Evolutionary conservation across 2,888 invertebrate species (phyloP), one percentile per base, ranked within the genome.

Genomic region (Himalopsyche japonica): DNA sequence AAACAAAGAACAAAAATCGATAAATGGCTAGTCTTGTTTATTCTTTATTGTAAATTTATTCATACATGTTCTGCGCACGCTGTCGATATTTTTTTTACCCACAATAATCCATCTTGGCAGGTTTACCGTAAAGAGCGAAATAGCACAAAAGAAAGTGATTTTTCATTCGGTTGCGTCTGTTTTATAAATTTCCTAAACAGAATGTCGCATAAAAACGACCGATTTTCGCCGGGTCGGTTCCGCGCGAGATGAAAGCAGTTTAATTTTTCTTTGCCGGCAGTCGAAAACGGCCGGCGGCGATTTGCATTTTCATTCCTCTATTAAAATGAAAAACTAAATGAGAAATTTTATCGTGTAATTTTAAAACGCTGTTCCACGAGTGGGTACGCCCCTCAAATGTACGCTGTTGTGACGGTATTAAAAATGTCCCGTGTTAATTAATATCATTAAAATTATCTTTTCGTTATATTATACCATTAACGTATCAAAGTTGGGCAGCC

Each of bases 301-400:
- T 83, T 85, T 85, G 82, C 82, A 83, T 79, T 85, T 85, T 85
- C 82, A 84, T 85, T 84, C 82, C 82, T 79, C 57, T 82, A 82
- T 84, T 84, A 83, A 81, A 85, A 83, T 76, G 82, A 83, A 84
- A 85, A 84, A 77, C 77, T 76, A 82, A 81, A 85, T 81, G 83
- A 83, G 85, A 85, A 83, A 81, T 83, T 83, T 83, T 85, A 83
- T 85, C 81, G 83, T 70, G 79, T 70, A 84, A 76, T 80, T 80
- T 27, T 43, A 12, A 49, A 32, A 78, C 18, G 32, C 34, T 24
- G 27, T 27, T 37, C 78, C 57, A 49, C 27, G 32, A 10, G 48
- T 76, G 30, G 12, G 37, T 81, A 12, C 47, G 48, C n/a, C 76
- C 48, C 76, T 81, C 76, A 10, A 76, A 34, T 10, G 37, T 48